Evolutionary conservation across 2,888 invertebrate species (phyloP), one percentile per base, ranked within the genome.

Genomic region (Cybosia mesomella): DNA sequence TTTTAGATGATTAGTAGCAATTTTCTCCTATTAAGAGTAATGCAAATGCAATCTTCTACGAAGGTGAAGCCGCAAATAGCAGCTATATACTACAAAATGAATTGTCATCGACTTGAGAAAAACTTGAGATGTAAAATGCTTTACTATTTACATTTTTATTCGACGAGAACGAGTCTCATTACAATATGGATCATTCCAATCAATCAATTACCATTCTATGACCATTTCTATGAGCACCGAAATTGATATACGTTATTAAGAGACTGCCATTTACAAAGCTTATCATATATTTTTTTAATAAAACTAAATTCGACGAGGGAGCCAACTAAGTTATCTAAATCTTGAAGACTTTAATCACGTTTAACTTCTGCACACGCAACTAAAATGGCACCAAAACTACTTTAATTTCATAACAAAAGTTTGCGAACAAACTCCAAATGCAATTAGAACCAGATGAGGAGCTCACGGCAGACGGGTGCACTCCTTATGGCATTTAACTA

Each of bases 401-500:
- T 85, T 84, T 86, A 89, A 87, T 85, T 83, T 81, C 80, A 82
- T 86, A 84, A 87, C 83, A 87, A 87, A 87, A 89, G 84, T 88
- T 83, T 66, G 76, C 80, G 82, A 87, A 87, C 83, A 88, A 89
- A 87, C 86, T 89, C 86, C 75, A 85, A 92, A 92, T 87, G 90
- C 90, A 94, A 94, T 93, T 93, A 92, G 88, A 86, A 87, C 87
- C 89, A 90, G 92, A 92, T 89, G 92, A 91, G 86, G 83, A 84
- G 87, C 86, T 83, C 86, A 81, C 85, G 87, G 86, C 87, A 88
- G 92, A 89, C 93, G 92, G 92, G 90, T 93, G 94, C 93, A 92
- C 89, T 92, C 90, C 93, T 92, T 92, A 90, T 85, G 85, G 90
- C 91, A 87, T 93, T 94, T 94, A 94, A 90, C 93, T 91, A 94